Percentiles rank a stretch among this genome's conserved stretches.
These are phyloP conservation scores for Chamaea fasciata DNA, from an alignment of 2,113 vertebrate genomes.

Conservation along the genomic window DNA sequence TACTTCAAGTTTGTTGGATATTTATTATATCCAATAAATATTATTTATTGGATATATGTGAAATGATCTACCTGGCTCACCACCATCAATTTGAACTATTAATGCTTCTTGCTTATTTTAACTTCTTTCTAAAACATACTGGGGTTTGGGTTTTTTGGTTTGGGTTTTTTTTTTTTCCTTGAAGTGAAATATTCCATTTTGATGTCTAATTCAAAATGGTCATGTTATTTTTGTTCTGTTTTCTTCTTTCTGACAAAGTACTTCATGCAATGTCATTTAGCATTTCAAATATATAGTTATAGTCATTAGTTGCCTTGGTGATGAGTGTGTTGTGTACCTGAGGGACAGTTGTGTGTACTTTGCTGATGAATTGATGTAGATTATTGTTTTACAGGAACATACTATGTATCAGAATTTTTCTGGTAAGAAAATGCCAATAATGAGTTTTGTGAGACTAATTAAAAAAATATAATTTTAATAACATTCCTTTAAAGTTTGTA, in stretches of 20 bases:
- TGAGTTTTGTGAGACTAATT: neutral
- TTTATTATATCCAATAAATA: too few relatives aligned
- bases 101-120: neutral
- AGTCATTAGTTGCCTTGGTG: neutral
- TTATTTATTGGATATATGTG: neutral
- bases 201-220: neutral
- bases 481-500: neutral
- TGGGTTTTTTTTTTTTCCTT: neutral
- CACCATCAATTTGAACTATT: neutral
- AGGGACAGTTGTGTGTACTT: neutral
- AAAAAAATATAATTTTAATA: too few relatives aligned
- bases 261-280: neutral
- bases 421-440: neutral
- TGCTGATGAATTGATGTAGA: neutral
- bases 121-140: neutral
- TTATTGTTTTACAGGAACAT: neutral
- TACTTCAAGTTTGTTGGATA: neutral
- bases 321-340: neutral
- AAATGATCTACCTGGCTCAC: neutral
- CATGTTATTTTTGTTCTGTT: neutral
- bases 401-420: neutral
- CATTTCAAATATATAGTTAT: neutral
- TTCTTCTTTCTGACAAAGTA: neutral
- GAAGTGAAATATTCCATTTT: neutral
- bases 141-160: neutral